Evolutionary conservation across 2,797 vertebrate genomes (phyloP).

Genomic region (Dallia pectoralis): DNA sequence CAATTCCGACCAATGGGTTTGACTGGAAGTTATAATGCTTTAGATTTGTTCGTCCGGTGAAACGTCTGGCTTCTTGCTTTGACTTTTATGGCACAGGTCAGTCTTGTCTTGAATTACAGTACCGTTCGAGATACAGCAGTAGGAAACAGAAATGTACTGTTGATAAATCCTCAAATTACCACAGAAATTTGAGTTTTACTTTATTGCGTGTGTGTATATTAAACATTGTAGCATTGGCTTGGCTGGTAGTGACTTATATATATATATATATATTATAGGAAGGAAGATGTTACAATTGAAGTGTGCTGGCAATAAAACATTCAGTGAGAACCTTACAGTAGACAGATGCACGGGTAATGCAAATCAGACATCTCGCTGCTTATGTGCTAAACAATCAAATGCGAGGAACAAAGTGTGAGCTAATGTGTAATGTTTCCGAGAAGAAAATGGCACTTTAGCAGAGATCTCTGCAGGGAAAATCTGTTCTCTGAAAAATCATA

Average conservation of each 20-base stretch:
- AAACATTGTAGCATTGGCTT: not conserved
- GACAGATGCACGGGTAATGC: conserved; percentile 11
- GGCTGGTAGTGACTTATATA: not conserved
- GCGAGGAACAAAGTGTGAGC: conserved; percentile 28
- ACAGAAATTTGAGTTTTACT: too few relatives aligned
- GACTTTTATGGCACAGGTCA: too few relatives aligned
- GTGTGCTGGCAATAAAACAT: conserved; percentile 23
- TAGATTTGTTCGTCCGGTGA: too few relatives aligned
- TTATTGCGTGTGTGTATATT: too few relatives aligned
- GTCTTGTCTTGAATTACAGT: too few relatives aligned
- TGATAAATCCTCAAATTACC: too few relatives aligned
- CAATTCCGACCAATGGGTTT: too few relatives aligned
- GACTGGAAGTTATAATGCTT: too few relatives aligned
- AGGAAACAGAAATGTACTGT: too few relatives aligned
- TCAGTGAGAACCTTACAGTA: conserved; percentile 6
- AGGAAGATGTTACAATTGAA: not conserved
- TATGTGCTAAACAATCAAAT: conserved; percentile 15
- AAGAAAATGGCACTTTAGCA: conserved; percentile 43
- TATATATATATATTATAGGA: not conserved
- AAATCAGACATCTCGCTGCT: conserved; percentile 15
- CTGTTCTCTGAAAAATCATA: conserved; percentile 31
- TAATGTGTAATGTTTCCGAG: conserved; percentile 36
- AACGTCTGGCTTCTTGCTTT: too few relatives aligned
- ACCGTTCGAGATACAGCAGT: too few relatives aligned
- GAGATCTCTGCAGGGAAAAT: conserved; percentile 29